phyloP scores from a whole-genome alignment of 2,797 vertebrate genomes.

The Tarsius wallacei region DNA sequence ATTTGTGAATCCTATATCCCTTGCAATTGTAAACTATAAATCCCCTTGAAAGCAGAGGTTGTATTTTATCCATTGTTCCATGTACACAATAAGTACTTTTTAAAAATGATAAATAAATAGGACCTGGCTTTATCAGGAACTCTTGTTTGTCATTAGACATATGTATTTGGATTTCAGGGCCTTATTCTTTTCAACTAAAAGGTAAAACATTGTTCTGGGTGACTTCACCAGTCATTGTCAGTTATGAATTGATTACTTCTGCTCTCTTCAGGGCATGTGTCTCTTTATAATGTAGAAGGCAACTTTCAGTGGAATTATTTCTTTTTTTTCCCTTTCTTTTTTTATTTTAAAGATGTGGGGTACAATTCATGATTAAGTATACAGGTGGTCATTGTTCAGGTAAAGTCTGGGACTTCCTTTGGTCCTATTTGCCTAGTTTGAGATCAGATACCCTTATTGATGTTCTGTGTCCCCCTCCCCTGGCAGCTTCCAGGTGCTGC shows the following conservation, averaged over 20 bases:
- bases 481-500: too few relatives aligned
- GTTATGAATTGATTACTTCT: background rate
- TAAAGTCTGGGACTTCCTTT: too few relatives aligned
- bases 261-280: background rate
- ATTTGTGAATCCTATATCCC: background rate
- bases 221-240: constrained; percentile 13
- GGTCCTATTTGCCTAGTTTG: too few relatives aligned
- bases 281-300: background rate
- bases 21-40: background rate
- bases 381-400: too few relatives aligned
- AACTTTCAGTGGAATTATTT: background rate
- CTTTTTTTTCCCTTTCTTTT: too few relatives aligned
- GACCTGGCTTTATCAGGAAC: background rate
- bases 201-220: background rate
- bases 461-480: too few relatives aligned
- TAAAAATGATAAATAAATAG: background rate
- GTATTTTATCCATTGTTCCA: background rate
- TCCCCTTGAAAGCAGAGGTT: background rate
- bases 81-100: background rate
- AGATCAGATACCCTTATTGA: too few relatives aligned
- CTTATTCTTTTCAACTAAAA: background rate
- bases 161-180: background rate
- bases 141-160: background rate
- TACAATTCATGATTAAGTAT: too few relatives aligned
- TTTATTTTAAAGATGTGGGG: too few relatives aligned